These are phyloP conservation scores for Drosophila hamatofila DNA, from an alignment of 2,888 invertebrate genomes.

Conservation along the genomic window DNA sequence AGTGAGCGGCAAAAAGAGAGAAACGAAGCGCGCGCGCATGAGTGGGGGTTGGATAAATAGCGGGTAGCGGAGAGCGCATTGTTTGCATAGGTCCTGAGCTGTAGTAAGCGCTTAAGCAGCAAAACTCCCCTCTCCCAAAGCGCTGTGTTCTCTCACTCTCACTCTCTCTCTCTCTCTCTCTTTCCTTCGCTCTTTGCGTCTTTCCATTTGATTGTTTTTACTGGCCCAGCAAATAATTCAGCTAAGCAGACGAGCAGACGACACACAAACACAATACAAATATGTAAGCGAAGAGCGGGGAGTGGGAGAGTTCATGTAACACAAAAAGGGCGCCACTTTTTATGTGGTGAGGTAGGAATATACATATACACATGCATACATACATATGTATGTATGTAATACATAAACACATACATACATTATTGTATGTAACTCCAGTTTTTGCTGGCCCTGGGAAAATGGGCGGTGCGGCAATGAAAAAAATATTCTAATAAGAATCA, in stretches of 20 bases:
- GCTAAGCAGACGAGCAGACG: conserved; percentile 57
- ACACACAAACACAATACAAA: conserved; percentile 52
- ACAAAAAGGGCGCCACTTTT: conserved; percentile 78
- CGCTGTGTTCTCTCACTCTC: conserved; percentile 25
- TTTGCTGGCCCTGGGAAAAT: conserved; percentile 57
- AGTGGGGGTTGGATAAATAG: conserved; percentile 54
- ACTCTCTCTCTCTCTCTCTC: conserved; percentile 21
- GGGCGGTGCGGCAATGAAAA: conserved; percentile 48
- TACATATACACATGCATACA: conserved; percentile 34
- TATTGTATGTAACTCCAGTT: conserved; percentile 44
- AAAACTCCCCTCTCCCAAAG: conserved; percentile 25
- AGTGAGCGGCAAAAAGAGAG: conserved; percentile 39
- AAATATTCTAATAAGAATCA: conserved; percentile 50
- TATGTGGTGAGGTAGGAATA: conserved; percentile 77
- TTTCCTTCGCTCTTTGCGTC: conserved; percentile 21
- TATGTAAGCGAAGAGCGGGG: conserved; percentile 25
- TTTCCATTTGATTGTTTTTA: conserved; percentile 66
- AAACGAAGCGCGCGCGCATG: conserved; percentile 62
- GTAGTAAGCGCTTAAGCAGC: conserved; percentile 67
- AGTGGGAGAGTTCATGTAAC: conserved; percentile 47
- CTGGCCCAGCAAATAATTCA: conserved; percentile 74
- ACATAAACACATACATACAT: conserved; percentile 13
- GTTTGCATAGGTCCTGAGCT: conserved; percentile 75
- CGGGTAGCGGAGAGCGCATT: conserved; percentile 32
- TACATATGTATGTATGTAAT: conserved; percentile 25